Base-by-base conservation (phyloP, 2,888 invertebrate species). In the Aricia artaxerxes region DNA sequence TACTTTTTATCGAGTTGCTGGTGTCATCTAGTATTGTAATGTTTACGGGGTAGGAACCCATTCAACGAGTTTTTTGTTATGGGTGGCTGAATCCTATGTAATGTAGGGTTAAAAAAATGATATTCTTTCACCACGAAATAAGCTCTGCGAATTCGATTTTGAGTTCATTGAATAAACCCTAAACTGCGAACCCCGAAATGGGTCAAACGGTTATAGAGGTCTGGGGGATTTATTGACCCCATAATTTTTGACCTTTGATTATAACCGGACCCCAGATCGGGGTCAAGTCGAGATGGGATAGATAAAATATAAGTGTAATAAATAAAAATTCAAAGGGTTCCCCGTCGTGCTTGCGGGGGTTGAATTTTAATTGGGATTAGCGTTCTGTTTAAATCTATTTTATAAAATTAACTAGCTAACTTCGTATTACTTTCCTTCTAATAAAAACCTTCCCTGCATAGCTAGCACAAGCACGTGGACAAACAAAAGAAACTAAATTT, bases 171-270 rank as follows among this genome's bases (percentile, higher is more conserved):
- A 69, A 38, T 35, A 69, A 69, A 38, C 35, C 69, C 64, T 13
- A 69, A 69, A 69, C 35, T 69, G 64, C 31, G 64, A 61, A 61
- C 24, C 16, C 61, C 64, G 3, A 11, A 64, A 64, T 31, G 31
- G 64, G 64, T 64, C 64, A 24, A 64, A 64, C 31, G 31, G 24
- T 31, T 31, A 64, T 61, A 61, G 61, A 6, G 64, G 64, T 31
- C 61, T n/a, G 61, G 61, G 11, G 35, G 69, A 69, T 69, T 69
- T 69, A 69, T 69, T 1, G 69, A 16, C 35, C 69, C 69, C 35
- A 69, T 69, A 69, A 69, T 69, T 69, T 69, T 69, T 69, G 69
- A 69, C 69, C 69, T 69, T 69, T 69, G 69, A 69, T 69, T 69
- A 69, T 35, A 69, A 38, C 69, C 35, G 69, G 11, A 69, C 13